A percentile compares a stretch with the other conserved stretches of the same genome.
Evolutionary conservation across 2,113 vertebrate species (phyloP).

Genomic region (Rhabdomys dilectus): DNA sequence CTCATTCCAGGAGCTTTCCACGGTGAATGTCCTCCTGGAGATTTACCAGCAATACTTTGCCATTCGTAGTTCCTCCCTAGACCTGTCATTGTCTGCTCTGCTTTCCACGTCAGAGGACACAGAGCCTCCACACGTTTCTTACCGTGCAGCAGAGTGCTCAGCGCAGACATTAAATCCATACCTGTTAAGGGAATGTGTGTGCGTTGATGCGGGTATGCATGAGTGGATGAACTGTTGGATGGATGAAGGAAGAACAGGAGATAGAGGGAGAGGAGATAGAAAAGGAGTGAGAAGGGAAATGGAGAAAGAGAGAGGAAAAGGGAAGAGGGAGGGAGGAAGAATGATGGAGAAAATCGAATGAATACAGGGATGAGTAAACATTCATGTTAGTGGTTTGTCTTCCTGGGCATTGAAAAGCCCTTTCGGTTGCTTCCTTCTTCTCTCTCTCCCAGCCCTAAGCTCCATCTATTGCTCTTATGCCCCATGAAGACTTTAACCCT

Average conservation of each 20-base stretch:
- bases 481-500: constrained; percentile 33
- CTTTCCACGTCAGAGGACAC: too few relatives aligned
- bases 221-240: neutral
- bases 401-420: neutral
- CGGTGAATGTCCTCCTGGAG: neutral
- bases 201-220: neutral
- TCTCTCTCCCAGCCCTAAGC: neutral
- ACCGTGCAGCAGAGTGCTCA: neutral
- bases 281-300: neutral
- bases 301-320: neutral
- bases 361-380: neutral
- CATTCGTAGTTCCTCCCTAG: neutral
- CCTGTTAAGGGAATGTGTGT: neutral
- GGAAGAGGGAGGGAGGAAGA: neutral
- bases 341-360: too few relatives aligned
- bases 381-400: neutral
- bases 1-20: neutral
- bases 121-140: neutral
- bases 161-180: neutral
- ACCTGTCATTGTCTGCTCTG: neutral
- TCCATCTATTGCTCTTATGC: neutral
- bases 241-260: neutral
- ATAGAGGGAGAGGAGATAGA: neutral
- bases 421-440: neutral
- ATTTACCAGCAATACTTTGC: neutral